Base-by-base conservation (phyloP, 2,797 vertebrate species). In the Phrynocephalus forsythii region DNA sequence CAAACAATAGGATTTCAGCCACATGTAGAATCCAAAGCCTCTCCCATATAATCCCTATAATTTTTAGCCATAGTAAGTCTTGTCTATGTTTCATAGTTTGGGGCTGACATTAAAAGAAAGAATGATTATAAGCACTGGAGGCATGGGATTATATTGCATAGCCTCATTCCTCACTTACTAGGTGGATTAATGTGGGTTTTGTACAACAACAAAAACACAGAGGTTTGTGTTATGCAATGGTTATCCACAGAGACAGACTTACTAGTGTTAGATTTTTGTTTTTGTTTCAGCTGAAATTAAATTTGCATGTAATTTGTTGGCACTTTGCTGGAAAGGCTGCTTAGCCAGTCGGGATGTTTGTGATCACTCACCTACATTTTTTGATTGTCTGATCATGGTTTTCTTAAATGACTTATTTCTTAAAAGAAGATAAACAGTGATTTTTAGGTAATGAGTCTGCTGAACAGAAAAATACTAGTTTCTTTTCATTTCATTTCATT, bases 171-270 rank as follows among this genome's bases (percentile, higher is more conserved):
- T 85, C 85, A 89, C 38, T 82, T 78, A 75, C n/a, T 50, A 73
- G 71, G 79, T 30, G 56, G 82, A 82, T 87, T 85, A 79, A 88
- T 84, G 50, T 85, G 82, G 85, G 87, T 87, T 81, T 78, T 81
- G 50, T 84, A 87, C 18, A 78, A 18, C 69, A 82, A 84, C 66
- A 84, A 66, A n/a, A 66, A 82, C n/a, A 30, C 26, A 48, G 22
- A 78, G 77, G 16, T 63, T 67, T 48, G 56, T 84, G 77, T 84
- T 84, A 63, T 44, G 50, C 6, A n/a, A 76, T 78, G 83, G 52
- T 81, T 82, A 48, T 89, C 82, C 75, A 38, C 38, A 67, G 52
- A 80, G 50, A 63, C 63, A 89, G 72, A 52, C 79, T 86, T 66
- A 82, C 38, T 86, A 48, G 71, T 56, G 13, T 56, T 44, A 44